Evolutionary conservation across 2,888 invertebrate species (phyloP).

Genomic region (Pterostichus madidus): DNA sequence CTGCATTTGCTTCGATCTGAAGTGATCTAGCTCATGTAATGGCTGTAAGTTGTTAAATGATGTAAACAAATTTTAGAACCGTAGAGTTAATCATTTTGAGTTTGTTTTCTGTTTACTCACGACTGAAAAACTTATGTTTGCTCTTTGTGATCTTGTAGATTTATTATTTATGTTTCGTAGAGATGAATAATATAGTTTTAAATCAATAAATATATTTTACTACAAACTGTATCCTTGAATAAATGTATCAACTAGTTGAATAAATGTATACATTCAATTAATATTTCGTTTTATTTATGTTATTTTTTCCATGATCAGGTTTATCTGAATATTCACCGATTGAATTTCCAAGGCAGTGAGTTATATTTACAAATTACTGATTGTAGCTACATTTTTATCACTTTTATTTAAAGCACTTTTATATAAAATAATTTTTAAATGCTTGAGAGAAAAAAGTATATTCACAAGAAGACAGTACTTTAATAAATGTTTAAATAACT

Average conservation of each 20-base stretch:
- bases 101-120: slow-evolving; percentile 23
- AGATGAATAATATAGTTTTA: slow-evolving; percentile 26
- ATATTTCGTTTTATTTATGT: too few species aligned
- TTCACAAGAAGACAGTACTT: too few species aligned
- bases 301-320: too few species aligned
- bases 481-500: too few species aligned
- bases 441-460: too few species aligned
- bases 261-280: not conserved
- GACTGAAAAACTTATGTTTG: not conserved
- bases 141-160: slow-evolving; percentile 16
- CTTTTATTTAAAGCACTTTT: too few species aligned
- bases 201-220: slow-evolving; percentile 36
- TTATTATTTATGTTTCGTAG: slow-evolving; percentile 30
- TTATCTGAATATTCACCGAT: too few species aligned
- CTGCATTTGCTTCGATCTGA: slow-evolving; percentile 19
- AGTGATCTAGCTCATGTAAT: slow-evolving; percentile 61
- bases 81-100: not conserved
- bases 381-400: too few species aligned
- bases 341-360: too few species aligned
- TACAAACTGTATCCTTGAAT: slow-evolving; percentile 22
- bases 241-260: slow-evolving; percentile 23
- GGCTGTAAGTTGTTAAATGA: slow-evolving; percentile 50
- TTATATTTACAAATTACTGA: too few species aligned
- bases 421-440: too few species aligned
- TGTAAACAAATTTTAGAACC: not conserved